phyloP scores from a whole-genome alignment of 2,797 vertebrate species.

The Phrynocephalus forsythii region DNA sequence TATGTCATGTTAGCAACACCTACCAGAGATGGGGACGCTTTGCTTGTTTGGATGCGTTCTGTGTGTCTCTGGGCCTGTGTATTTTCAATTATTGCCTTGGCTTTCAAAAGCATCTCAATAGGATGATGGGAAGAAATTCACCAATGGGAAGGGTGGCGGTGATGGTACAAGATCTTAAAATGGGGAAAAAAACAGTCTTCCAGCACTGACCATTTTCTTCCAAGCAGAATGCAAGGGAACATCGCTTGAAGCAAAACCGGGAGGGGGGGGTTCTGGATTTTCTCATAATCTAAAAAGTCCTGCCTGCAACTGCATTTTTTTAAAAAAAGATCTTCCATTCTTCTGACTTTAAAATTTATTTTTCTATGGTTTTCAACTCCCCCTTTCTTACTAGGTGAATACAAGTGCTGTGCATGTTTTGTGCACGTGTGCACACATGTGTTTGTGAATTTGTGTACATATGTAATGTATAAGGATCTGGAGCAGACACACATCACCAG shows the following conservation, averaged over 20 bases:
- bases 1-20: conserved; percentile 44
- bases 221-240: neutral
- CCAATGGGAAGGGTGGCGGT: conserved; percentile 6
- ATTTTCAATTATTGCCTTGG: conserved; percentile 34
- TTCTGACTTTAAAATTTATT: neutral
- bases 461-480: too few relatives aligned
- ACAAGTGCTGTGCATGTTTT: too few relatives aligned
- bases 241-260: neutral
- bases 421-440: too few relatives aligned
- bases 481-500: too few relatives aligned
- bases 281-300: neutral
- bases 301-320: too few relatives aligned
- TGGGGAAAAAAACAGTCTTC: neutral
- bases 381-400: neutral
- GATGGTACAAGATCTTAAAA: conserved; percentile 22
- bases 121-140: neutral
- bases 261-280: too few relatives aligned
- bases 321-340: neutral
- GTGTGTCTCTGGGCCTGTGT: neutral
- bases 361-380: neutral
- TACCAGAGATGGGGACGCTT: conserved; percentile 31
- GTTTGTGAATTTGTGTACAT: too few relatives aligned
- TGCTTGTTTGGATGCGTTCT: conserved; percentile 21
- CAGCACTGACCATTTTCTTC: neutral
- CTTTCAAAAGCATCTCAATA: conserved; percentile 59